Percentiles rank a stretch among this genome's conserved stretches.
Evolutionary conservation across 2,113 vertebrate species (phyloP).

Genomic region (Podarcis cretensis): DNA sequence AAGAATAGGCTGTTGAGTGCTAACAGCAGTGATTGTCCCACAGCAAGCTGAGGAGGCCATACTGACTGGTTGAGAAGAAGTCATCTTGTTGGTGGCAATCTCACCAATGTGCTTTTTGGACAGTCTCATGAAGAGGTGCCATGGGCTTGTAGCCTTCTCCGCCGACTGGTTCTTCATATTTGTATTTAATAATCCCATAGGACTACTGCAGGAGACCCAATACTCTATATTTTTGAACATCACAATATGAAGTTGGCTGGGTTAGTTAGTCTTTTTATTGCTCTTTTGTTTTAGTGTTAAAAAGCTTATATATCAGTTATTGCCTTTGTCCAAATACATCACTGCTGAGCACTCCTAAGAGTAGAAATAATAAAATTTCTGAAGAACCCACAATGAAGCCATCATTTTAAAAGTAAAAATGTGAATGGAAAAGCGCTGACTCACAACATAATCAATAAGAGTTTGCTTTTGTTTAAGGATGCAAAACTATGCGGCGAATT

Average conservation of each 20-base stretch:
- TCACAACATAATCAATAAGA: conserved; percentile 23
- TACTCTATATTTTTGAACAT: conserved; percentile 19
- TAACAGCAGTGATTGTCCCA: too few species aligned
- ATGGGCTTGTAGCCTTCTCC: neutral
- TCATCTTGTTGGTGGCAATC: neutral
- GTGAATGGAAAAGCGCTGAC: neutral
- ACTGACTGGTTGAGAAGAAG: neutral
- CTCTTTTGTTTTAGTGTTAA: conserved; percentile 54
- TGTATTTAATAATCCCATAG: neutral
- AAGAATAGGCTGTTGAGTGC: neutral
- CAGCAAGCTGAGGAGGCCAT: neutral
- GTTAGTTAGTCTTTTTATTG: conserved; percentile 69
- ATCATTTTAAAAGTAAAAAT: conserved; percentile 25
- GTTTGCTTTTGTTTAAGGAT: conserved; percentile 23
- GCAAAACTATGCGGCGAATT: conserved; percentile 30
- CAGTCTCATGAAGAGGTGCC: neutral
- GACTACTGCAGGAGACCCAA: neutral
- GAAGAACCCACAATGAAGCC: neutral
- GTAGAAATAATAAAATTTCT: conserved; percentile 9
- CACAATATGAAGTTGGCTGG: conserved; percentile 15
- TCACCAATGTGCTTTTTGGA: too few species aligned
- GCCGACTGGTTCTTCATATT: neutral
- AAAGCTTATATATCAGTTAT: conserved; percentile 55
- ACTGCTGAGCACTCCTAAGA: conserved; percentile 43
- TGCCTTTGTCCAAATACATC: conserved; percentile 59